Conservation (phyloP, 1,140 invertebrate species). For the Palaemon carinicauda region DNA sequence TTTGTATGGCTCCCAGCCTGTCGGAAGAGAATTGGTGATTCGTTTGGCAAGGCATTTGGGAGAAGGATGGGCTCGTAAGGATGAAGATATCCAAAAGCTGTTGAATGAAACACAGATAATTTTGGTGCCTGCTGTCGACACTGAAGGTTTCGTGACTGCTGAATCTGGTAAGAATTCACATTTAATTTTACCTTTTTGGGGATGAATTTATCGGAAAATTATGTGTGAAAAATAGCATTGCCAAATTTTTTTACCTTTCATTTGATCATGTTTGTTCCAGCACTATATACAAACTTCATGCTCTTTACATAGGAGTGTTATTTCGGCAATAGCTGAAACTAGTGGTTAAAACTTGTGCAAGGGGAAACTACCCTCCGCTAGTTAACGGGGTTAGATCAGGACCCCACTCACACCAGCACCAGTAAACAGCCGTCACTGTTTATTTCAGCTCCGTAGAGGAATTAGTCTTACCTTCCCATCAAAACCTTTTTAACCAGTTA, state of each 20-base stretch:
- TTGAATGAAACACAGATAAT: constrained; percentile 79
- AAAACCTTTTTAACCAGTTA: no score
- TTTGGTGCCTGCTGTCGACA: constrained; percentile 75
- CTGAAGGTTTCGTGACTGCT: constrained; percentile 55
- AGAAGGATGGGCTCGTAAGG: constrained; percentile 73
- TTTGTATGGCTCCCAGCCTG: constrained; percentile 81
- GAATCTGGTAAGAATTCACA: constrained; percentile 31
- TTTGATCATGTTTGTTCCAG: no score
- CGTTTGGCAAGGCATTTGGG: constrained; percentile 84
- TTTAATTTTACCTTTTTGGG: not conserved
- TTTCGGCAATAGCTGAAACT: no score
- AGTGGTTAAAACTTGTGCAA: no score
- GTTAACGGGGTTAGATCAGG: no score
- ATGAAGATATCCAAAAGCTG: constrained; percentile 72
- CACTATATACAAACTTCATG: no score
- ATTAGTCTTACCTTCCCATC: no score
- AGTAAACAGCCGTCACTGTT: no score
- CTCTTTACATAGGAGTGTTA: no score
- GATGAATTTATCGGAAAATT: not conserved
- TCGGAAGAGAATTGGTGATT: constrained; percentile 83
- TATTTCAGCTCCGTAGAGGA: no score
- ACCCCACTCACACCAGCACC: no score
- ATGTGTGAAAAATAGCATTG: not conserved
- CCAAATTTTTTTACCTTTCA: not conserved
- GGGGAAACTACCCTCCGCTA: no score